Conservation (phyloP, 2,113 vertebrate genomes). For the Ariopsis seemanni region DNA sequence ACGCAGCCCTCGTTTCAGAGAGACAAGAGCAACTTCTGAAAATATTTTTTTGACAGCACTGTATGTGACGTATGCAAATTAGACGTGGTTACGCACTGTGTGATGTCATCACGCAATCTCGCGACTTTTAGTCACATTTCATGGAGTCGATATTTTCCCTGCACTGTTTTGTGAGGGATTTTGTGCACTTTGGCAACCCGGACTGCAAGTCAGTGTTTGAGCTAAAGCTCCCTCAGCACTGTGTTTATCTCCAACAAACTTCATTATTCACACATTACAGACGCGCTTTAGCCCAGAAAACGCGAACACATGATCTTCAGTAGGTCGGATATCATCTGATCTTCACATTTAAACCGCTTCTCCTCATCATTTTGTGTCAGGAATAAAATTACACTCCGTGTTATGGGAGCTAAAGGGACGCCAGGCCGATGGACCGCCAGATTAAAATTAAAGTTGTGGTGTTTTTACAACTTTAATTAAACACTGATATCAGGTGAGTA, state of each 20-base stretch:
- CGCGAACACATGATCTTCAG: background rate
- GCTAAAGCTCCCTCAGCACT: background rate
- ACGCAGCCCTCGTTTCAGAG: no score
- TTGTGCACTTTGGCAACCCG: background rate
- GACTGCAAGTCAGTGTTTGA: background rate
- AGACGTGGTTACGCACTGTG: no score
- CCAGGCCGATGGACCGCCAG: constrained; percentile 34
- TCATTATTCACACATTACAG: background rate
- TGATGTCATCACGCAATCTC: no score
- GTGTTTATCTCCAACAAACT: background rate
- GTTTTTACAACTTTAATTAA: constrained; percentile 48
- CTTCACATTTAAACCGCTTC: no score
- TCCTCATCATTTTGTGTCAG: background rate
- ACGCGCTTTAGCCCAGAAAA: background rate
- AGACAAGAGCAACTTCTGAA: no score
- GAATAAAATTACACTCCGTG: constrained; percentile 38
- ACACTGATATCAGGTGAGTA: constrained; percentile 61
- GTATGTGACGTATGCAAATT: no score
- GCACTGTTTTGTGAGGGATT: constrained; percentile 5
- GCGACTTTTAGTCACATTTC: no score
- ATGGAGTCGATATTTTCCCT: no score
- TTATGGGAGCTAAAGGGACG: constrained; percentile 68
- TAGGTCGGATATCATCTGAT: background rate
- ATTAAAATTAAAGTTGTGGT: constrained; percentile 33
- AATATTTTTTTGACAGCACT: no score